Percentiles rank a stretch among this genome's conserved stretches.
Conservation (phyloP, 2,888 invertebrate species). For the Apotomis betuletana region DNA sequence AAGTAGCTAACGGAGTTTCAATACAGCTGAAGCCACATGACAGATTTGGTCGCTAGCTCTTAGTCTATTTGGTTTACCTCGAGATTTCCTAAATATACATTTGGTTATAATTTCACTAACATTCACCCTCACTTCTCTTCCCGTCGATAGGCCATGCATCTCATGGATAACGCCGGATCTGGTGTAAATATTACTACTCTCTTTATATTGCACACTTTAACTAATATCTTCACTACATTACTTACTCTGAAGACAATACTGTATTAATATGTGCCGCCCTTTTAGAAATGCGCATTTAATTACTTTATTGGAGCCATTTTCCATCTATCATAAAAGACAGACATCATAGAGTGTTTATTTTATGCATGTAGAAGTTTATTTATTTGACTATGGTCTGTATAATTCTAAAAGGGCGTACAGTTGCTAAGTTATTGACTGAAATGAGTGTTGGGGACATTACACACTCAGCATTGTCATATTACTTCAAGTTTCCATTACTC, state of each 20-base stretch:
- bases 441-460: constrained; percentile 46
- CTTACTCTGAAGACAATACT: constrained; percentile 46
- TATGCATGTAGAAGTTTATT: not conserved
- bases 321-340: not conserved
- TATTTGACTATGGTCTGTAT: not conserved
- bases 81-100: not conserved
- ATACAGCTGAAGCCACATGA: too few species aligned
- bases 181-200: constrained; percentile 90
- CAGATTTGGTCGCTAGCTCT: too few species aligned
- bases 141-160: constrained; percentile 92
- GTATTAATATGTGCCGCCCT: constrained; percentile 57
- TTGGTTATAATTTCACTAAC: constrained; percentile 64
- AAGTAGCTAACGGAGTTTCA: too few species aligned
- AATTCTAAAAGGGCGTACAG: constrained; percentile 56
- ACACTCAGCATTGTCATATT: constrained; percentile 23
- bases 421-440: constrained; percentile 48
- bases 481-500: constrained; percentile 2
- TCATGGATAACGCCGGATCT: constrained; percentile 94
- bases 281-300: constrained; percentile 48
- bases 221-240: constrained; percentile 60
- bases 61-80: constrained; percentile 18
- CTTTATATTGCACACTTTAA: constrained; percentile 78
- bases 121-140: constrained; percentile 71
- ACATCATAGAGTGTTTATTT: not conserved
- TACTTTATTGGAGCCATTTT: constrained; percentile 33